Evolutionary conservation across 2,797 vertebrate genomes (phyloP).

Genomic region (Masticophis lateralis): DNA sequence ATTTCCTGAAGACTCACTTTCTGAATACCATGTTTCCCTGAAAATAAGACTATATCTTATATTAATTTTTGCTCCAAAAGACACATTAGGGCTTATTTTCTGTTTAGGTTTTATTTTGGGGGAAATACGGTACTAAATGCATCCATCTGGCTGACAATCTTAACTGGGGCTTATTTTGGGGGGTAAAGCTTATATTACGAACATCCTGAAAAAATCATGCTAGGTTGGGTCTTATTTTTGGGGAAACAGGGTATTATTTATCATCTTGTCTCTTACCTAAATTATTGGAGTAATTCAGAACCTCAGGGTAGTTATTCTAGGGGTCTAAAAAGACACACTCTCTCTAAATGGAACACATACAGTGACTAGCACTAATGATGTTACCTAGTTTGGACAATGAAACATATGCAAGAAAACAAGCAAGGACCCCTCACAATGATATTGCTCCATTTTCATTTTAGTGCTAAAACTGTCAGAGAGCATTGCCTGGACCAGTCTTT

Average conservation of each 20-base stretch:
- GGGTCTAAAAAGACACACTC: background rate
- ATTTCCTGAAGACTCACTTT: background rate
- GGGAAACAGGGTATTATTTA: background rate
- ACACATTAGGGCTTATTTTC: no score
- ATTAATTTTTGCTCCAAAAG: no score
- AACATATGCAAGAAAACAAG: background rate
- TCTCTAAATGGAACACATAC: background rate
- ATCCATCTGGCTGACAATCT: no score
- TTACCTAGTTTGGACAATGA: background rate
- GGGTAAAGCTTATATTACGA: no score
- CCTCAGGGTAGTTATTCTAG: background rate
- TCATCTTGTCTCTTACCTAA: background rate
- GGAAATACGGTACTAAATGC: no score
- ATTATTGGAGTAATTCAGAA: background rate
- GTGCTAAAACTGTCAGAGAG: background rate
- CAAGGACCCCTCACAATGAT: background rate
- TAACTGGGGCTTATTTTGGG: no score
- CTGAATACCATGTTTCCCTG: no score
- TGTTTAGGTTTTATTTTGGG: no score
- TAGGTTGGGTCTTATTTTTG: no score
- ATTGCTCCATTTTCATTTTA: background rate
- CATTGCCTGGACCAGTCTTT: background rate
- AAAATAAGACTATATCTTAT: no score
- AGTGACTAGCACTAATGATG: background rate
- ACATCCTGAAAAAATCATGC: no score